These are phyloP conservation scores for Pogonus chalceus DNA, from an alignment of 1,140 invertebrate species.

Conservation along the genomic window DNA sequence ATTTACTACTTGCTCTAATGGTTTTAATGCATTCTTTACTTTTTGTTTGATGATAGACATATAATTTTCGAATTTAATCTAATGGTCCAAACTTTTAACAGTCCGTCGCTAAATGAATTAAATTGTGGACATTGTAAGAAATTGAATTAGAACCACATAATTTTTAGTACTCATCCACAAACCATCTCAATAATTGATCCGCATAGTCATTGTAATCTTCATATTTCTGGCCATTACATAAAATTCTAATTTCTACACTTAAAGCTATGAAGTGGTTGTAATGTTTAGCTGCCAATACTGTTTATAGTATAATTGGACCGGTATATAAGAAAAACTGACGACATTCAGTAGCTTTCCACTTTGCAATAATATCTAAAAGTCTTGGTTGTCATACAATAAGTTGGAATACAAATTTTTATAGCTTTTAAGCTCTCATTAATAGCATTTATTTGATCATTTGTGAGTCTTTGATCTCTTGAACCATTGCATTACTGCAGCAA, in stretches of 20 bases:
- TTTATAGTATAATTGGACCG: conserved; percentile 16
- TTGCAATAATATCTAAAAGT: conserved; percentile 17
- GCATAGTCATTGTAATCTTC: conserved; percentile 10
- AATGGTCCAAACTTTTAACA: conserved; percentile 10
- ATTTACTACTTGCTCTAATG: conserved; percentile 8
- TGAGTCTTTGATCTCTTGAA: too few relatives aligned
- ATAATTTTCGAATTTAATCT: conserved; percentile 16
- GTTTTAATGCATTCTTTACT: conserved; percentile 9
- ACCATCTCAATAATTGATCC: conserved; percentile 12
- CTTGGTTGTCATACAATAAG: conserved; percentile 26
- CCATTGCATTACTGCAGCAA: too few relatives aligned
- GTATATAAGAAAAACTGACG: conserved; percentile 27
- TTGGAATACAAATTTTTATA: too few relatives aligned
- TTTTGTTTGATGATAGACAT: conserved; percentile 10
- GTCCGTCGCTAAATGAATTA: conserved; percentile 14
- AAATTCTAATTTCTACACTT: conserved; percentile 10
- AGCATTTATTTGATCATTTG: too few relatives aligned
- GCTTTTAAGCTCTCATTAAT: too few relatives aligned
- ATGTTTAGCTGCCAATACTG: neutral
- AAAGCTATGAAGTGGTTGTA: conserved; percentile 14
- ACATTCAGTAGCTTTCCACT: conserved; percentile 32
- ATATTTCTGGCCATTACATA: conserved; percentile 4
- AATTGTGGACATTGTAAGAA: conserved; percentile 18
- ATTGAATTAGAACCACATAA: conserved; percentile 16
- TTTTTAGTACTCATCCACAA: conserved; percentile 11